Conservation (phyloP, 2,888 invertebrate species). For the Thecophora atra region DNA sequence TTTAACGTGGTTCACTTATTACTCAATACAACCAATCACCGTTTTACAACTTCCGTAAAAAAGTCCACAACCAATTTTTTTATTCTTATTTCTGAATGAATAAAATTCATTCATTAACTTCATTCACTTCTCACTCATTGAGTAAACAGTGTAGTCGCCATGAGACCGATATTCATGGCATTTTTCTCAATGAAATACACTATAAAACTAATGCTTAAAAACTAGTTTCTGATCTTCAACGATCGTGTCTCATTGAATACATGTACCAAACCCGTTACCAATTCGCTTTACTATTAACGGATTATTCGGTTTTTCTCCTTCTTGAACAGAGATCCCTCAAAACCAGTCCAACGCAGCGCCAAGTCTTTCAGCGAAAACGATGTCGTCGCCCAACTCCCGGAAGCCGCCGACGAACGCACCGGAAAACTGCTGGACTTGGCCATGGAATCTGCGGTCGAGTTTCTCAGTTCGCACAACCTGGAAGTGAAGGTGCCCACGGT, state of each 20-base stretch:
- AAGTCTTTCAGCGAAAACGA: slow-evolving; percentile 67
- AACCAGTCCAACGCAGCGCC: slow-evolving; percentile 58
- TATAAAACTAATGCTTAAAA: not conserved
- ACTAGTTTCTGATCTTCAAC: not conserved
- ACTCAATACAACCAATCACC: no score
- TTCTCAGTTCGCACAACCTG: slow-evolving; percentile 72
- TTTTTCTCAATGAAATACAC: not conserved
- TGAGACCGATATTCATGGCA: not conserved
- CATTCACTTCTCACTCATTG: slow-evolving; percentile 7
- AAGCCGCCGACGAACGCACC: slow-evolving; percentile 68
- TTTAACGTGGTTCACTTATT: no score
- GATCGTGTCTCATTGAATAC: not conserved
- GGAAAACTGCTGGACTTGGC: slow-evolving; percentile 70
- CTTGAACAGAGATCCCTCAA: slow-evolving; percentile 62
- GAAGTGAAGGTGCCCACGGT: slow-evolving; percentile 78
- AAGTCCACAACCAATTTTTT: no score
- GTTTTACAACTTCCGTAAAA: no score
- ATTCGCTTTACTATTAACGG: not conserved
- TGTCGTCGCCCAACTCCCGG: slow-evolving; percentile 68
- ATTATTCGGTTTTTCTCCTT: not conserved
- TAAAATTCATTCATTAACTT: not conserved
- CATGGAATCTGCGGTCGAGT: slow-evolving; percentile 69
- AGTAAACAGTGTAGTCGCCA: not conserved
- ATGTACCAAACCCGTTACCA: not conserved
- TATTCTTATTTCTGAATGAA: no score